Conservation (phyloP, 2,888 invertebrate genomes). For the Cataglyphis cursor region DNA sequence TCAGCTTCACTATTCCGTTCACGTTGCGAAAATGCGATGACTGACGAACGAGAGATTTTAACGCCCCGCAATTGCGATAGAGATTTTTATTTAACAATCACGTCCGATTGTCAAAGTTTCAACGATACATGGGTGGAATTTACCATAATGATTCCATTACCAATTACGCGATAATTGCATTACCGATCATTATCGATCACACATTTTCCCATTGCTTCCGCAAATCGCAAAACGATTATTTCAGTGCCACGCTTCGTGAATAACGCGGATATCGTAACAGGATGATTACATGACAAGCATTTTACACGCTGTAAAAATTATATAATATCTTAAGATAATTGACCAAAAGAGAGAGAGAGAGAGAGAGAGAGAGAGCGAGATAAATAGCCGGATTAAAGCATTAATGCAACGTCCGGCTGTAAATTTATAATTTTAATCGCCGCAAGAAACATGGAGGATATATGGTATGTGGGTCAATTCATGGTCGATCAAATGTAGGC, state of each 20-base stretch:
- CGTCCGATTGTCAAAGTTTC: not conserved
- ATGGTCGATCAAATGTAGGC: constrained; percentile 46
- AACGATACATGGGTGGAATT: not conserved
- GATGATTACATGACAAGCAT: constrained; percentile 25
- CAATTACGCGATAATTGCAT: constrained; percentile 42
- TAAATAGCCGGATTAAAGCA: not conserved
- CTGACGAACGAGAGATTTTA: constrained; percentile 43
- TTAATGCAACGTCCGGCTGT: constrained; percentile 27
- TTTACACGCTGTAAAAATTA: constrained; percentile 39
- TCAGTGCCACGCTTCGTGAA: constrained; percentile 38
- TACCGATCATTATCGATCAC: not conserved
- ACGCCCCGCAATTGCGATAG: constrained; percentile 14
- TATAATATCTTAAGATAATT: constrained; percentile 7
- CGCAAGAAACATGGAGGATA: constrained; percentile 40
- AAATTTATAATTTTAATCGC: constrained; percentile 18
- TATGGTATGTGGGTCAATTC: constrained; percentile 49
- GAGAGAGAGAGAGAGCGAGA: not conserved
- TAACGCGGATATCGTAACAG: constrained; percentile 31
- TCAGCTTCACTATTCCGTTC: not conserved
- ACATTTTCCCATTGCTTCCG: not conserved
- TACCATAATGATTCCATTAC: constrained; percentile 14
- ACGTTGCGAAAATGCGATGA: constrained; percentile 19
- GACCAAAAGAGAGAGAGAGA: not conserved
- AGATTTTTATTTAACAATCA: constrained; percentile 23
- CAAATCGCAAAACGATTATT: constrained; percentile 6